phyloP scores from a whole-genome alignment of 2,113 vertebrate species.

The Climacteris rufus region DNA sequence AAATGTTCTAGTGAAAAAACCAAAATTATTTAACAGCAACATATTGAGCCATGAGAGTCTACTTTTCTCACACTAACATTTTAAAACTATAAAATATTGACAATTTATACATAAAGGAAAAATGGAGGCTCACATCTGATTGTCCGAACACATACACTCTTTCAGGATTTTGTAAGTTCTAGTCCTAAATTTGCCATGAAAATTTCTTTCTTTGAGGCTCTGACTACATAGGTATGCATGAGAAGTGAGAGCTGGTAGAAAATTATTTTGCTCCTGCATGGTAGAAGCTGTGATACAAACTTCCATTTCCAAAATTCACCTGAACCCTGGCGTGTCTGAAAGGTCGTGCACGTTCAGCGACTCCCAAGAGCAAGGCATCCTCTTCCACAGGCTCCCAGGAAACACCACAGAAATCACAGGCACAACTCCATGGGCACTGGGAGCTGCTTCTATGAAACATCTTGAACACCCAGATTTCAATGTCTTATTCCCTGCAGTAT shows the following conservation, averaged over 20 bases:
- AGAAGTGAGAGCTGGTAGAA: neutral
- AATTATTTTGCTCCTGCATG: neutral
- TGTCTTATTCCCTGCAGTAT: neutral
- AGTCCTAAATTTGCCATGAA: neutral
- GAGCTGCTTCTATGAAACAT: too few species aligned
- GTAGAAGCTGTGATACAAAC: neutral
- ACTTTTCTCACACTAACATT: neutral
- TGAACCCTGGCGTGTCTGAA: neutral
- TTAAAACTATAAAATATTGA: neutral
- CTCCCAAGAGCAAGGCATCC: neutral
- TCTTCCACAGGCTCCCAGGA: neutral
- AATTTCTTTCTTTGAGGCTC: neutral
- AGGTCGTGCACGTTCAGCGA: rapidly evolving
- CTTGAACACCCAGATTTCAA: neutral
- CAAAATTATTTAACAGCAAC: neutral
- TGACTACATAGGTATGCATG: neutral
- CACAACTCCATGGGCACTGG: neutral
- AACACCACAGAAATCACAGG: rapidly evolving
- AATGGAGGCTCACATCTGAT: neutral
- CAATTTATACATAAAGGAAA: neutral
- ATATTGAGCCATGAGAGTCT: neutral
- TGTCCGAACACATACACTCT: neutral
- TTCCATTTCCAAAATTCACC: neutral
- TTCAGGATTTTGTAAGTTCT: neutral
- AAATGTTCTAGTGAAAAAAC: neutral